phyloP scores from a whole-genome alignment of 1,140 invertebrate genomes.

The Caenorhabditis inopinata region DNA sequence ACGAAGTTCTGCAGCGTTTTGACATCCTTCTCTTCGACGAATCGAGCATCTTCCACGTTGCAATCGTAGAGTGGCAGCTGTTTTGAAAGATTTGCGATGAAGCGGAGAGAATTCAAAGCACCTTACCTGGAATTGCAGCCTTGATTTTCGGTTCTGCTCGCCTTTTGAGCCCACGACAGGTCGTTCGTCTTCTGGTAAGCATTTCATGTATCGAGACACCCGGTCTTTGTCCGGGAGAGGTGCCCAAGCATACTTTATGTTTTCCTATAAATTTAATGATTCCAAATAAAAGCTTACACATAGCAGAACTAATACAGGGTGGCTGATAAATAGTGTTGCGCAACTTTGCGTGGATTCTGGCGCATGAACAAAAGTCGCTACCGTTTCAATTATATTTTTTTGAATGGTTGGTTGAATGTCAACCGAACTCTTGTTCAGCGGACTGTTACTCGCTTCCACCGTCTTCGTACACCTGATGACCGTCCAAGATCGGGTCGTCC shows the following conservation, averaged over 20 bases:
- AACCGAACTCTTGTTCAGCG: no score
- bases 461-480: no score
- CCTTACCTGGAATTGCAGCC: conserved; percentile 77
- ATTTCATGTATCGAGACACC: conserved; percentile 76
- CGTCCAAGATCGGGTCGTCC: no score
- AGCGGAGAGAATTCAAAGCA: conserved; percentile 73
- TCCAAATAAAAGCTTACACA: neutral
- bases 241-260: conserved; percentile 40
- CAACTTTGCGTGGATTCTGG: no score
- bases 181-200: conserved; percentile 73
- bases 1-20: conserved; percentile 64
- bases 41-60: conserved; percentile 72
- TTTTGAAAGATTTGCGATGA: no score
- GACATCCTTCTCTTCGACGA: conserved; percentile 71
- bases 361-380: no score
- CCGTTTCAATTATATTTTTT: no score
- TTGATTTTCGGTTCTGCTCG: conserved; percentile 75
- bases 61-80: conserved; percentile 70
- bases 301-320: no score
- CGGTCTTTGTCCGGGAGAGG: conserved; percentile 39
- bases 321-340: no score
- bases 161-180: conserved; percentile 78
- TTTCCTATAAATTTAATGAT: neutral
- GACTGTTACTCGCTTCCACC: no score
- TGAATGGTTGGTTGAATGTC: no score